Conservation (phyloP, 2,797 vertebrate genomes). For the Lindbergichthys nudifrons region DNA sequence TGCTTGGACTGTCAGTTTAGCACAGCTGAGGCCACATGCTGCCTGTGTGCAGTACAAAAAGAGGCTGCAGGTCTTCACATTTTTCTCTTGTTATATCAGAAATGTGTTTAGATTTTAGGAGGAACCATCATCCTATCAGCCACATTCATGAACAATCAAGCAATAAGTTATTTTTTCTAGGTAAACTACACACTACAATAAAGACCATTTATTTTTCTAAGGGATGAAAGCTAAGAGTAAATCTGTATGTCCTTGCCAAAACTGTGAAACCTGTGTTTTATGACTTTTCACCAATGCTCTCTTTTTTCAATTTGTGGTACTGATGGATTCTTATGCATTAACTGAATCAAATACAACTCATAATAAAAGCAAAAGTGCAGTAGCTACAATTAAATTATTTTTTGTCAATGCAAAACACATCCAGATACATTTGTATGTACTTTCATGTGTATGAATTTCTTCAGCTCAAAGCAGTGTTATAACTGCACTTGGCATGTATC, state of each 20-base stretch:
- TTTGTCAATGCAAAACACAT: background rate
- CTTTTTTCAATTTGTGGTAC: background rate
- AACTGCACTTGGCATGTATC: background rate
- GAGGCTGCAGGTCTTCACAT: background rate
- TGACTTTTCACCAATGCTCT: background rate
- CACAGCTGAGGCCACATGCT: background rate
- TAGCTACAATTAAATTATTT: background rate
- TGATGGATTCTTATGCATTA: background rate
- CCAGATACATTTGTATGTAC: background rate
- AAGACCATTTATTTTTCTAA: too few species aligned
- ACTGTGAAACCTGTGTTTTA: background rate
- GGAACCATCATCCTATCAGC: background rate
- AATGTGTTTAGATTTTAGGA: conserved; percentile 9
- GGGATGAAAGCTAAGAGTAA: background rate
- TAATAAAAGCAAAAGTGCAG: background rate
- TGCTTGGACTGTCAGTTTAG: background rate
- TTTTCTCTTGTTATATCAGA: background rate
- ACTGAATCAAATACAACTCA: background rate
- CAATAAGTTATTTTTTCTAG: too few species aligned
- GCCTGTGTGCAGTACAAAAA: background rate
- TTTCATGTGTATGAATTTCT: background rate
- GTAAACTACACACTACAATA: too few species aligned
- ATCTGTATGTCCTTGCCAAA: background rate
- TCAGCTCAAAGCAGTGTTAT: background rate
- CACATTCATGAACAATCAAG: background rate